Conservation (phyloP, 2,888 invertebrate species). For the Rhopalosiphum nymphaeae region DNA sequence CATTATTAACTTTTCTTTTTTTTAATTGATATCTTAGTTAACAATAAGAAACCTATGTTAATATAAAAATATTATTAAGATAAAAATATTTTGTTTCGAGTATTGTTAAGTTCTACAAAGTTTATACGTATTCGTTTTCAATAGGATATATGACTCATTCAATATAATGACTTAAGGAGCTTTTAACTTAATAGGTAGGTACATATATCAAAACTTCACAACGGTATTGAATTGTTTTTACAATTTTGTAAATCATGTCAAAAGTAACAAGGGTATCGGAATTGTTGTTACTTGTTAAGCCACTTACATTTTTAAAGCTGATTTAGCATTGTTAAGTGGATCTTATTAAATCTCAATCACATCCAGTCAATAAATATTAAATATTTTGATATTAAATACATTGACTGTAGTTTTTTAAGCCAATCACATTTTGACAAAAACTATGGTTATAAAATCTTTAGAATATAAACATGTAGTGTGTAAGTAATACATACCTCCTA, state of each 20-base stretch:
- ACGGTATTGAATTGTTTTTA: background rate
- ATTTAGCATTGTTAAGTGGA: background rate
- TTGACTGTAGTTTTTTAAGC: background rate
- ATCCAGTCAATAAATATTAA: background rate
- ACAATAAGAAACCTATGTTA: background rate
- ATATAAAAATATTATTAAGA: background rate
- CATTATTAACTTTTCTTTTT: no score
- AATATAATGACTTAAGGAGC: background rate
- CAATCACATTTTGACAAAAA: no score
- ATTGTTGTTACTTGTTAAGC: background rate
- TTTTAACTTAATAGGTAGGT: background rate
- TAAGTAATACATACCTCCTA: no score
- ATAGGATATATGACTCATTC: background rate
- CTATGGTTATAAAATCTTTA: no score
- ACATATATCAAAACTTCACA: background rate
- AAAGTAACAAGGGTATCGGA: background rate
- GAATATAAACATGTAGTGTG: no score
- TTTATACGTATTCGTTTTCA: background rate
- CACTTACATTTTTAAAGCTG: background rate
- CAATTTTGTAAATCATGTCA: background rate
- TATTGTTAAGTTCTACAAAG: background rate
- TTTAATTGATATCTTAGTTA: no score
- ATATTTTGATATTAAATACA: background rate
- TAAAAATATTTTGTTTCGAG: background rate
- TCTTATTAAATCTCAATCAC: background rate